A percentile compares a stretch with the other conserved stretches of the same genome.
Conservation (phyloP, 2,113 vertebrate species). For the Stegastes partitus region DNA sequence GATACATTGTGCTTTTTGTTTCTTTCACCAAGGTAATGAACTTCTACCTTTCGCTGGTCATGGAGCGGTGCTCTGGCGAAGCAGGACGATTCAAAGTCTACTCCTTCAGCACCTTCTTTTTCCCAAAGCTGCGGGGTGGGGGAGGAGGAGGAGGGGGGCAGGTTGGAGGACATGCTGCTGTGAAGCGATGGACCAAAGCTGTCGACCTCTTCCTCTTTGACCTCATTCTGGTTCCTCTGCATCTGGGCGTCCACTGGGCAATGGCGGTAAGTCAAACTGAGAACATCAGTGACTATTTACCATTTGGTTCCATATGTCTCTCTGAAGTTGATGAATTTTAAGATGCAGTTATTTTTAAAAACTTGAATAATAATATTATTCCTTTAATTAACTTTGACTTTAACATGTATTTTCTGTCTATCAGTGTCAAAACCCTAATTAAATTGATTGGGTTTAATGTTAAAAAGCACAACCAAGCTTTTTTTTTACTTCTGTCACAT, state of each 20-base stretch:
- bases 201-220: slow-evolving; percentile 91
- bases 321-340: neutral
- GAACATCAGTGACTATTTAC: neutral
- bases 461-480: too few relatives aligned
- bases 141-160: slow-evolving; percentile 50
- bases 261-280: slow-evolving; percentile 88
- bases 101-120: slow-evolving; percentile 95
- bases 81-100: slow-evolving; percentile 84
- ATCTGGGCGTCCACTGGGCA: slow-evolving; percentile 91
- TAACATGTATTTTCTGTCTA: too few relatives aligned
- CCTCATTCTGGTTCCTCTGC: slow-evolving; percentile 91
- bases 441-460: too few relatives aligned
- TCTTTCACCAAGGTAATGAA: slow-evolving; percentile 88
- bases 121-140: slow-evolving; percentile 87
- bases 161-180: slow-evolving; percentile 83
- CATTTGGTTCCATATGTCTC: neutral
- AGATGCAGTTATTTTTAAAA: too few relatives aligned
- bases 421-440: neutral
- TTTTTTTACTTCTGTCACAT: too few relatives aligned
- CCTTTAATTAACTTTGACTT: too few relatives aligned
- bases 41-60: slow-evolving; percentile 93
- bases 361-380: too few relatives aligned
- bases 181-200: slow-evolving; percentile 92
- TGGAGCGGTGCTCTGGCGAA: slow-evolving; percentile 86
- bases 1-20: neutral